Percentiles rank a stretch among this genome's conserved stretches.
Conservation (phyloP, 2,888 invertebrate species). For the Nymphalis polychloros region DNA sequence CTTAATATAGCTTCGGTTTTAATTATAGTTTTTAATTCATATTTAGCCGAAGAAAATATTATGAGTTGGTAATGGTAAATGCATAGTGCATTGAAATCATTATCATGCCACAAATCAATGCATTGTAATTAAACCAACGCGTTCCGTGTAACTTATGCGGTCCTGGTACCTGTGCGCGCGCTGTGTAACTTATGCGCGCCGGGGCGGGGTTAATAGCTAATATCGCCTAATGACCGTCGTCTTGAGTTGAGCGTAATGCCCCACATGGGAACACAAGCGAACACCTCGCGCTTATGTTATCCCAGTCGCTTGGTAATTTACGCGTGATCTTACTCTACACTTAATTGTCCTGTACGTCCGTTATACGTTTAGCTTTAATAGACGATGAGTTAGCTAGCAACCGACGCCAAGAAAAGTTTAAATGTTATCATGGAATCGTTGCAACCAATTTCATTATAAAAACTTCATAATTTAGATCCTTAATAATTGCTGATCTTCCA, state of each 20-base stretch:
- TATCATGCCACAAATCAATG: slow-evolving; percentile 13
- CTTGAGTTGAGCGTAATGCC: slow-evolving; percentile 73
- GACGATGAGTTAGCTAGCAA: not conserved
- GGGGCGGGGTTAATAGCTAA: slow-evolving; percentile 79
- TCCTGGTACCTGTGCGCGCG: slow-evolving; percentile 37
- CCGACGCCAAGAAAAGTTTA: not conserved
- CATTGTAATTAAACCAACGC: slow-evolving; percentile 31
- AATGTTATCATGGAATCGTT: no score
- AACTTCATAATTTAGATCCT: no score
- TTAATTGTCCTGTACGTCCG: slow-evolving; percentile 40
- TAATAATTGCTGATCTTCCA: not conserved
- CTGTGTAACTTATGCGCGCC: slow-evolving; percentile 66
- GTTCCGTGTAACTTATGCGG: slow-evolving; percentile 27
- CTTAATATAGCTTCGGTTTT: not conserved
- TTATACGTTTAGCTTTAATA: not conserved
- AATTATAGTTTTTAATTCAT: not conserved
- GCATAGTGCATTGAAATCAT: slow-evolving; percentile 9
- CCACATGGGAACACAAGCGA: slow-evolving; percentile 65
- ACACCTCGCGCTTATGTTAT: slow-evolving; percentile 53
- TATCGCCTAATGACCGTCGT: slow-evolving; percentile 81
- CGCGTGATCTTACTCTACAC: slow-evolving; percentile 45
- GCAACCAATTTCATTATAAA: no score
- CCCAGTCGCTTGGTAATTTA: slow-evolving; percentile 53
- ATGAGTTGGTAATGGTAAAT: not conserved
- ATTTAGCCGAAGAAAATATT: not conserved